phyloP scores from a whole-genome alignment of 2,888 invertebrate genomes.

The Coleophora flavipennella region DNA sequence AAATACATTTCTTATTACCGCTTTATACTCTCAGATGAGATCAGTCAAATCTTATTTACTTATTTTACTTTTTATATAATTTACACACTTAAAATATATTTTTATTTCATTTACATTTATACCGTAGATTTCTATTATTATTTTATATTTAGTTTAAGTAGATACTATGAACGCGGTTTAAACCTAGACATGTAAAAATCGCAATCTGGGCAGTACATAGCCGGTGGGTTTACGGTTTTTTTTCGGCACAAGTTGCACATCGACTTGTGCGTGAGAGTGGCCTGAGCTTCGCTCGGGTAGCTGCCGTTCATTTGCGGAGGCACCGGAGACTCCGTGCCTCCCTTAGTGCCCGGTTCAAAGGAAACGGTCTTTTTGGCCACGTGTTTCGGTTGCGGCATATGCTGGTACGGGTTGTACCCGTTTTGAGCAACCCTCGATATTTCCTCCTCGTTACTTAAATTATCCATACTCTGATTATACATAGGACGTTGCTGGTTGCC shows the following conservation, averaged over 20 bases:
- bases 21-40: conserved; percentile 47
- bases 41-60: conserved; percentile 31
- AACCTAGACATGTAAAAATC: conserved; percentile 93
- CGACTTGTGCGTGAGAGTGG: conserved; percentile 62
- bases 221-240: conserved; percentile 83
- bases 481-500: conserved; percentile 47
- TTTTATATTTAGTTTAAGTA: neutral
- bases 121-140: too few relatives aligned
- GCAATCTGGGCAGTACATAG: conserved; percentile 90
- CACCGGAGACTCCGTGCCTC: conserved; percentile 69
- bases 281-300: conserved; percentile 29
- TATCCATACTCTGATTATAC: conserved; percentile 49
- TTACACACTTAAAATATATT: conserved; percentile 6
- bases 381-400: conserved; percentile 74
- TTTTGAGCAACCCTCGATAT: conserved; percentile 27
- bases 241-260: conserved; percentile 92
- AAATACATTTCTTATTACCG: conserved; percentile 17
- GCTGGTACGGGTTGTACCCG: conserved; percentile 75
- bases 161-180: conserved; percentile 74
- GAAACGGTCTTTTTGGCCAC: conserved; percentile 80
- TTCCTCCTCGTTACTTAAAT: neutral
- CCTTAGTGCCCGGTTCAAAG: conserved; percentile 82
- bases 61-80: conserved; percentile 3
- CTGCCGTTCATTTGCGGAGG: conserved; percentile 53
- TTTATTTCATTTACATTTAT: conserved; percentile 7